These are phyloP conservation scores for Dendrophyllia cribrosa DNA, from an alignment of 64 coral and sea anemone species.

Conservation along the genomic window DNA sequence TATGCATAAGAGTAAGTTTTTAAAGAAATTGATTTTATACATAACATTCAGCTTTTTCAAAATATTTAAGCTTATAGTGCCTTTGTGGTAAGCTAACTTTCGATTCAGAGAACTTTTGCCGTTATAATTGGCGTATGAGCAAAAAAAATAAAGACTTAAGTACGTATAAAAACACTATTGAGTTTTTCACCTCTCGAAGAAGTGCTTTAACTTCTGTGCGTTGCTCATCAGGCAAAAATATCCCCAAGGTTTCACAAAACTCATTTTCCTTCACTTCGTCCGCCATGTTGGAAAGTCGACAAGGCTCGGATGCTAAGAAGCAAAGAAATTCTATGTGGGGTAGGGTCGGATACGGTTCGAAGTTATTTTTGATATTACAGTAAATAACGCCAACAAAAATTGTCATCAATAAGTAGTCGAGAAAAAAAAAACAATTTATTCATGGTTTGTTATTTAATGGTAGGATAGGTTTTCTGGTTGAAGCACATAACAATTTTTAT, in stretches of 20 bases:
- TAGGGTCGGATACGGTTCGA: neutral
- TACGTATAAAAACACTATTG: neutral
- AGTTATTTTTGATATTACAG: neutral
- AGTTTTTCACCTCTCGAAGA: neutral
- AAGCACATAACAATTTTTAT: too few species aligned
- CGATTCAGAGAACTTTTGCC: too few species aligned
- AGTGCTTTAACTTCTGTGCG: slow-evolving; percentile 6
- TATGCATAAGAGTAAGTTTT: neutral
- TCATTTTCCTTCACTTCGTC: neutral
- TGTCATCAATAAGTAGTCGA: too few species aligned
- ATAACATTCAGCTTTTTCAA: too few species aligned
- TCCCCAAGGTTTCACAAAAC: neutral
- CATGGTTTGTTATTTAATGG: too few species aligned
- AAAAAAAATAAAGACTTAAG: neutral
- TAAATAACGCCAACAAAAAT: too few species aligned
- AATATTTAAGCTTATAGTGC: too few species aligned
- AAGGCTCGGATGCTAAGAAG: slow-evolving; percentile 37
- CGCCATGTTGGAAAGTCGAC: slow-evolving; percentile 12
- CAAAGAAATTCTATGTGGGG: neutral
- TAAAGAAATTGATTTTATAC: neutral
- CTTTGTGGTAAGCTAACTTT: too few species aligned
- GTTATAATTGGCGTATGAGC: too few species aligned
- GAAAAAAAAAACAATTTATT: too few species aligned
- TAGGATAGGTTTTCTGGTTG: too few species aligned
- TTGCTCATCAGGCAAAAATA: neutral